A percentile compares a stretch with the other conserved stretches of the same genome.
phyloP scores from a whole-genome alignment of 2,797 vertebrate genomes.

The Artibeus jamaicensis region DNA sequence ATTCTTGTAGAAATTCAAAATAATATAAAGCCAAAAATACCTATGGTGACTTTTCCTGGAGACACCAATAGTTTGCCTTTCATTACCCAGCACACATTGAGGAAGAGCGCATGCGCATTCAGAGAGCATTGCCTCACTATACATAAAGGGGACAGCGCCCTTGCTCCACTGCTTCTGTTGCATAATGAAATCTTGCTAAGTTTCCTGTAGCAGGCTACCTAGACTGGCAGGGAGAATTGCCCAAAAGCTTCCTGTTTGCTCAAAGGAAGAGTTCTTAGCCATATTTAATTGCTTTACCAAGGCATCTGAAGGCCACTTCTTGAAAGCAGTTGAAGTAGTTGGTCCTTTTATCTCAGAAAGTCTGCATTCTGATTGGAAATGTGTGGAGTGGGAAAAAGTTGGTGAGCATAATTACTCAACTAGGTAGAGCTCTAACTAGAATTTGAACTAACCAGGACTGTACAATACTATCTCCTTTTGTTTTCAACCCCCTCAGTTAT shows the following conservation, averaged over 20 bases:
- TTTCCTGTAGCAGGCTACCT: background rate
- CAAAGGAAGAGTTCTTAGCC: background rate
- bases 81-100: background rate
- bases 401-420: background rate
- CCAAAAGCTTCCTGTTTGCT: background rate
- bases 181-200: background rate
- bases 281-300: background rate
- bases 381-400: background rate
- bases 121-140: background rate
- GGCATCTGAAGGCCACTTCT: background rate
- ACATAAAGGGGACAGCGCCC: background rate
- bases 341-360: background rate
- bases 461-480: background rate
- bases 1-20: background rate
- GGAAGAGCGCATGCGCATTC: background rate
- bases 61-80: background rate
- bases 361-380: background rate
- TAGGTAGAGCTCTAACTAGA: background rate
- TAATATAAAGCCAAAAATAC: background rate
- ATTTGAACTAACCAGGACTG: background rate
- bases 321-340: background rate
- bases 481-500: background rate
- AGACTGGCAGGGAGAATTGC: background rate
- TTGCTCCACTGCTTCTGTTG: background rate
- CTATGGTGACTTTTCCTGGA: background rate